Base-by-base conservation (phyloP, 2,888 invertebrate genomes). In the Cylindroiulus punctatus region DNA sequence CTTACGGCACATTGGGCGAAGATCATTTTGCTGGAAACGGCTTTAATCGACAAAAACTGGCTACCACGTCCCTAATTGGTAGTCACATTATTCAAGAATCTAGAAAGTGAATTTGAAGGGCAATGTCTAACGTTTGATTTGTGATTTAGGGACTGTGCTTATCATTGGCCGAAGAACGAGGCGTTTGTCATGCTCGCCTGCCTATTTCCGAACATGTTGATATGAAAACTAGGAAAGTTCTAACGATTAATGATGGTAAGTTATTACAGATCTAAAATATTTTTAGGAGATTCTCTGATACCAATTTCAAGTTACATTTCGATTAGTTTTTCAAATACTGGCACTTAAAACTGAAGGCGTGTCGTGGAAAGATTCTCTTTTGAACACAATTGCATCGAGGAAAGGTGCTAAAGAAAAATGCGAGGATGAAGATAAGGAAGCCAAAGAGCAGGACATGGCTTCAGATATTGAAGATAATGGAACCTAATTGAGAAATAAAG, bases 221-320 rank as follows among this genome's bases (percentile, higher is more conserved):
- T 89, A 95, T 99, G 95, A 96, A 96, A 91, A 95, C 96, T 8
- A 93, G 98, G 89, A 96, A 96, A 92, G 98, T 99, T 85, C 93
- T 99, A 87, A 97, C 98, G 81, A 96, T 99, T 88, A 97, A 98
- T 91, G 99, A 99, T 93, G 98, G 96, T 96, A 92, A 91, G 89
- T 83, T 10, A 12, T 36, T 4, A 76, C 12, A 7, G 10, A 12
- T 17, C 1, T 1, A 7, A 76, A 17, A 30, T 3, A 14, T 36
- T 0, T 14, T 10, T 82, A 40, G 26, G 17, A 14, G 12, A 1
- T 30, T 0, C 47, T 83, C 0, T 3, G 47, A 83, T 22, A 17
- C 22, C 19, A 10, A 14, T 65, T 40, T 7, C 22, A 14, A 85
- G 32, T 40, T n/a, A 30, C 7, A 40, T 84, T 84, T 86, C 76